Base-by-base conservation (phyloP, 2,797 vertebrate genomes). In the Oreochromis grahami region DNA sequence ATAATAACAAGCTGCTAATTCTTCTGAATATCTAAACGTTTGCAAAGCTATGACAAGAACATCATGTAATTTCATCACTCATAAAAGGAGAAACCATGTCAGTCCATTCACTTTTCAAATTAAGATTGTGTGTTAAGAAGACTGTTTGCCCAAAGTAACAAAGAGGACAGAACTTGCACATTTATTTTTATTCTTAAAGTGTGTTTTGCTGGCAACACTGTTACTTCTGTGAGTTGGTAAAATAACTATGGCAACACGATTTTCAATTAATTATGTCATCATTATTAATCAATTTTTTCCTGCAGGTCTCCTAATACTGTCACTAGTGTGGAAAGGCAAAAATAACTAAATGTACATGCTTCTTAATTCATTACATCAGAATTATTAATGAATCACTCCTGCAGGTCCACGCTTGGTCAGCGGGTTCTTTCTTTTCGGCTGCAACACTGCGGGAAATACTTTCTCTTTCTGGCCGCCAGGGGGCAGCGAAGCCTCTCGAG, bases 401-500 rank as follows among this genome's bases (percentile, higher is more conserved):
- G 74, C 32, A 50, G 78, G 45, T 84, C 78, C 43, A 41, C 14
- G 72, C 41, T 36, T 43, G 63, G 48, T 84, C 74, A 53, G 36
- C 41, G 63, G 41, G 43, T 77, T 74, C 52, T 60, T 50, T 52
- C 14, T 29, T 5, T 41, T 19, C 15, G 26, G 41, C 38, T 83
- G 80, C 82, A 51, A 79, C 77, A 65, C 60, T 78, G 74, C 56
- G 26, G 11, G 79, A 29, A 58, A 43, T 10, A 32, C 6, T 8
- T 32, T 29, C 7, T 1, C 4, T 5, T 45, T 6, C 11, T 17
- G 1, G n/a, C 89, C 95, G 81, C 88, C 34, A 92, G 93, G 87
- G 83, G 94, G 90, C 90, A 88, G 80, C 68, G 81, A 79, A 74
- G 87, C 72, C 70, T 88, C 87, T 92, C 55, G 3, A 12, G 65